These are phyloP conservation scores for Trachelipus rathkii DNA, from an alignment of 1,140 invertebrate genomes.

Conservation along the genomic window DNA sequence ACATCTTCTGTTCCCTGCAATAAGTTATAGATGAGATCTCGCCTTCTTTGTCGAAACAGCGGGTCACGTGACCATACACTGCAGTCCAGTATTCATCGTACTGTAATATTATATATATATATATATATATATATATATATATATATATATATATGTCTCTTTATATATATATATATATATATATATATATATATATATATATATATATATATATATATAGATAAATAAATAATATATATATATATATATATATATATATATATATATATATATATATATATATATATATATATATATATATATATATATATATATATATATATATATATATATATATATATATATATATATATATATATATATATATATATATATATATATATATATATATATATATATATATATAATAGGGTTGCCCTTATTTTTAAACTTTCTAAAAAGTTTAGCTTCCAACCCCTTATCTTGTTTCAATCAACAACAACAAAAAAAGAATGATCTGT, in stretches of 20 bases:
- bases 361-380: too few species aligned
- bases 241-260: constrained; percentile 12
- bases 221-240: not conserved
- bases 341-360: too few species aligned
- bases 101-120: constrained; percentile 23
- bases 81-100: constrained; percentile 36
- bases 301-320: not conserved
- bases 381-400: not conserved
- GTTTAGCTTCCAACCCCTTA: too few species aligned
- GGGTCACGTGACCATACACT: constrained; percentile 33
- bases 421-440: too few species aligned
- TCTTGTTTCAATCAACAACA: too few species aligned
- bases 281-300: not conserved
- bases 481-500: too few species aligned
- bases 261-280: not conserved
- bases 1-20: constrained; percentile 37
- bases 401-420: too few species aligned
- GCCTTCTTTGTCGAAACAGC: constrained; percentile 34
- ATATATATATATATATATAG: constrained; percentile 14
- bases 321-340: too few species aligned
- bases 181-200: not conserved
- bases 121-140: not conserved
- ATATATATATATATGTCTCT: too few species aligned
- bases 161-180: constrained; percentile 7
- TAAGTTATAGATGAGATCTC: constrained; percentile 38